A percentile compares a stretch with the other conserved stretches of the same genome.
Evolutionary conservation across 1,140 invertebrate species (phyloP).

Genomic region (Pseudachorutes palmiensis): DNA sequence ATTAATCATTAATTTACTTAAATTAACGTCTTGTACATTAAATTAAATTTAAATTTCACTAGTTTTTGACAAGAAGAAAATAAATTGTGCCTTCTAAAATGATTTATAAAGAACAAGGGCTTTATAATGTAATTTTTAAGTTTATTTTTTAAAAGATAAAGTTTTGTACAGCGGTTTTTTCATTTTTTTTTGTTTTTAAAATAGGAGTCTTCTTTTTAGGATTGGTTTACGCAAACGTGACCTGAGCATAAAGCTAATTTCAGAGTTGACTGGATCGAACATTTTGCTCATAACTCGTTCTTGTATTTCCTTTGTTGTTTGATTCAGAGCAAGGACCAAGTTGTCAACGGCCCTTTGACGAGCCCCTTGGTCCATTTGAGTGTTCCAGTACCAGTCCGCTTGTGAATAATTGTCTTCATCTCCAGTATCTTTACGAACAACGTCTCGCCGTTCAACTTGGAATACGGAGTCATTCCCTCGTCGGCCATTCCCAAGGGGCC

Average conservation of each 20-base stretch:
- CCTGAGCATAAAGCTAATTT: conserved; percentile 9
- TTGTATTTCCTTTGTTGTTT: conserved; percentile 45
- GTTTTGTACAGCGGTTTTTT: background rate
- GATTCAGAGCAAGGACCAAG: conserved; percentile 63
- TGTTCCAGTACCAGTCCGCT: conserved; percentile 66
- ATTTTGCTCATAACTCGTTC: background rate
- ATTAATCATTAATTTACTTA: too few species aligned
- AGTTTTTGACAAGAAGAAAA: too few species aligned
- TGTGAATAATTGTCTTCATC: conserved; percentile 88
- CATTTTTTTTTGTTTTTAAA: too few species aligned
- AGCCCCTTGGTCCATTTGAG: conserved; percentile 62
- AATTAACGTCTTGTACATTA: too few species aligned
- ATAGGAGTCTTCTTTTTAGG: background rate
- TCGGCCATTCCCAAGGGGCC: conserved; percentile 54
- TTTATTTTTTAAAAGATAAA: too few species aligned
- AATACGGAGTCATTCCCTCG: conserved; percentile 41
- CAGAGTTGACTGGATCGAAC: conserved; percentile 11
- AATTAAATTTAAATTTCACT: too few species aligned
- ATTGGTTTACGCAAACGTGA: background rate
- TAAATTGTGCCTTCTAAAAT: too few species aligned
- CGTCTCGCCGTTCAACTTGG: conserved; percentile 45
- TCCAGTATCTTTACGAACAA: conserved; percentile 55
- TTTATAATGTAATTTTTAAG: too few species aligned
- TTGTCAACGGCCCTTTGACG: conserved; percentile 65
- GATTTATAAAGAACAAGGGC: too few species aligned